Conservation (phyloP, 2,888 invertebrate genomes). For the Athripsodes cinereus region DNA sequence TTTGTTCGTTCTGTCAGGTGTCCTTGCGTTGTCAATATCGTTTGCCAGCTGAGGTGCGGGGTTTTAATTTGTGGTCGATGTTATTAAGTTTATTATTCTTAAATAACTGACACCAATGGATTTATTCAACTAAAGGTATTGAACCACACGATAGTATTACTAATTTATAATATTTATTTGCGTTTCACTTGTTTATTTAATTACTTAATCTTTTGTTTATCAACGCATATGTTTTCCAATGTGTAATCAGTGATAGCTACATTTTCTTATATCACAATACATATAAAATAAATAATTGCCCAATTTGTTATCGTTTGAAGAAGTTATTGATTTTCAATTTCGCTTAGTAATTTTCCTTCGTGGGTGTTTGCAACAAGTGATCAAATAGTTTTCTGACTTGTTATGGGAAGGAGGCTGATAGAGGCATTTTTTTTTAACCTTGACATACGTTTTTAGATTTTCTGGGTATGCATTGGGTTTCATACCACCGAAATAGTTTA, state of each 20-base stretch:
- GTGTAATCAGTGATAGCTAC: slow-evolving; percentile 2
- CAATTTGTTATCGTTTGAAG: no score
- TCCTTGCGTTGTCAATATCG: not conserved
- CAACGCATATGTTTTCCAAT: not conserved
- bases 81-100: not conserved
- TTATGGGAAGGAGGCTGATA: no score
- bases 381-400: no score
- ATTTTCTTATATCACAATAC: no score
- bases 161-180: not conserved
- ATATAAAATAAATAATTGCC: no score
- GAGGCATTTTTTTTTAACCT: not conserved
- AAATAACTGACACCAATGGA: not conserved
- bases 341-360: no score
- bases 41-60: not conserved
- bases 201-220: no score
- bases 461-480: no score
- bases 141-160: not conserved
- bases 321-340: no score
- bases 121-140: not conserved
- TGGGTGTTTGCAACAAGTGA: no score
- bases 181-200: no score
- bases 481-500: not conserved
- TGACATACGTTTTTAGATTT: not conserved
- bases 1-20: not conserved
- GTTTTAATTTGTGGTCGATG: not conserved